A percentile compares a stretch with the other conserved stretches of the same genome.
Conservation (phyloP, 2,113 vertebrate species). For the Lepus europaeus region DNA sequence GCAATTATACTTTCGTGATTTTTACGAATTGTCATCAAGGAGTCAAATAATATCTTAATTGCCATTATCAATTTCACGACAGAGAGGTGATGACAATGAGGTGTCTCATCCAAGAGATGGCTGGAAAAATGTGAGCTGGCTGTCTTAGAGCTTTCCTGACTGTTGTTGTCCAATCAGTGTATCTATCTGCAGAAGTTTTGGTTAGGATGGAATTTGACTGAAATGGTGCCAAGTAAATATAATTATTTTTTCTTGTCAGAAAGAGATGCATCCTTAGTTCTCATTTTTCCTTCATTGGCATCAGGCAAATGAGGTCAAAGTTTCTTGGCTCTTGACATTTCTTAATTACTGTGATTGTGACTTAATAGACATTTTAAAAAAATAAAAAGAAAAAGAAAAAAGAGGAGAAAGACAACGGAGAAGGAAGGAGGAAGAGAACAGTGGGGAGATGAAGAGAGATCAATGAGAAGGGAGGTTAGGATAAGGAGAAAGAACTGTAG, state of each 20-base stretch:
- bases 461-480: background rate
- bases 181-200: background rate
- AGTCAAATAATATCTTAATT: background rate
- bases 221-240: slow-evolving; percentile 8
- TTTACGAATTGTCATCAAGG: slow-evolving; percentile 22
- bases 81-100: background rate
- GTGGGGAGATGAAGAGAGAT: background rate
- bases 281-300: background rate
- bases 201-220: background rate
- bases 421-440: too few species aligned
- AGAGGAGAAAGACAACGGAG: background rate
- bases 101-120: background rate
- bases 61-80: background rate
- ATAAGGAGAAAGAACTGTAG: background rate
- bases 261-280: background rate
- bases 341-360: background rate
- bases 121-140: background rate
- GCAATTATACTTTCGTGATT: background rate
- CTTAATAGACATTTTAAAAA: background rate
- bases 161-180: background rate
- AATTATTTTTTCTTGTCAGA: background rate
- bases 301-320: background rate
- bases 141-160: background rate
- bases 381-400: background rate
- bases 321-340: background rate